Base-by-base conservation (phyloP, 2,888 invertebrate species). In the Megastigmus dorsalis region DNA sequence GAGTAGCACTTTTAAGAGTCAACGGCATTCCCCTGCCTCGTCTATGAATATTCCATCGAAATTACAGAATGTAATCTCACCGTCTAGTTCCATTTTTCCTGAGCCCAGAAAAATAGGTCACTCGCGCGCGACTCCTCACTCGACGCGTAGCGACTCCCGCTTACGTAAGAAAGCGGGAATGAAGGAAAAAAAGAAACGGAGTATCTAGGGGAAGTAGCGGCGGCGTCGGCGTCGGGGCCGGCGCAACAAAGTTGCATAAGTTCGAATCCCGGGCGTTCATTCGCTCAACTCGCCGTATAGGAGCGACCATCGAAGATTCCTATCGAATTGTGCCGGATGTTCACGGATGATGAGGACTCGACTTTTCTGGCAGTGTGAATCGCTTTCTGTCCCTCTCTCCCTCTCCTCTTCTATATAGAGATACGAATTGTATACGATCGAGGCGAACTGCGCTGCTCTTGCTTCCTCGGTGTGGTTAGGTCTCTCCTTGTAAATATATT, bases 261-360 rank as follows among this genome's bases (percentile, higher is more conserved):
- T 69, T 70, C 52, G 36, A n/a, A 73, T 65, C 54, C 38, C 45
- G 36, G 57, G 38, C 33, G 43, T 36, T 18, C 33, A 36, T 36
- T 18, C 54, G 18, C 6, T 1, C 48, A 10, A 20, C 13, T 48
- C 30, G 41, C 3, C 20, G n/a, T n/a, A n/a, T n/a, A 55, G 43
- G 6, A 20, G 15, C 38, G 50, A 50, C 50, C 57, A 57, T 74
- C 63, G 59, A 52, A 74, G 74, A 74, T 74, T 28, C 50, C 63
- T 69, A 74, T 74, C 74, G 57, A 74, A 74, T 26, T 66, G 69
- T 74, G 74, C 65, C 69, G 74, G 74, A 74, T 68, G 68, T 43
- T 48, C 30, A 9, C 15, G 55, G 43, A 60, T 43, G 50, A 7
- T 20, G 52, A 36, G 36, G 63, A 63, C 36, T 63, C 15, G 43